phyloP scores from a whole-genome alignment of 1,140 invertebrate species.

The Gyrodactylus bullatarudis region DNA sequence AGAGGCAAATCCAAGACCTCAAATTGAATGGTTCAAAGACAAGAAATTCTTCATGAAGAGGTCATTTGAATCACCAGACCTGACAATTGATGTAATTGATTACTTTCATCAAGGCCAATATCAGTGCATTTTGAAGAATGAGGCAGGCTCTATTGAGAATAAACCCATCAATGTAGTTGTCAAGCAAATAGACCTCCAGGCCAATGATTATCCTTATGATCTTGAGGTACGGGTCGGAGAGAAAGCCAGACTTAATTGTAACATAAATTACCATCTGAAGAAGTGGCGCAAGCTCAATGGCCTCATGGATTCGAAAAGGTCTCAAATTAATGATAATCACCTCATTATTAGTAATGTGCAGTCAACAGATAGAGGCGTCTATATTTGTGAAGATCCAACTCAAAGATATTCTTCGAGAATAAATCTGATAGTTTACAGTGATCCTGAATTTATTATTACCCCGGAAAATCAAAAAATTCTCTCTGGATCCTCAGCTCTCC shows the following conservation, averaged over 20 bases:
- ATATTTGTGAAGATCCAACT: neutral
- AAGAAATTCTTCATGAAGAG: neutral
- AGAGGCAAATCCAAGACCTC: neutral
- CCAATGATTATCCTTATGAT: neutral
- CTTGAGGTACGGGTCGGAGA: neutral
- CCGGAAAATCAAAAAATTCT: neutral
- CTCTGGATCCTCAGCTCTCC: neutral
- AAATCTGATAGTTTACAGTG: neutral
- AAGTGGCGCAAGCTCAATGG: neutral
- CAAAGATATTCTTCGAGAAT: too few species aligned
- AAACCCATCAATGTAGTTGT: neutral
- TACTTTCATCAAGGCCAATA: neutral
- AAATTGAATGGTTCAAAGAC: neutral
- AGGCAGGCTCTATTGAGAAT: neutral
- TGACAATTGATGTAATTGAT: neutral
- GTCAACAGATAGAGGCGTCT: neutral
- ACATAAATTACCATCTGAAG: neutral
- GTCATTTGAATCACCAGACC: neutral
- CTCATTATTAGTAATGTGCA: neutral
- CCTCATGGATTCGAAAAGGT: neutral
- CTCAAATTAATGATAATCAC: neutral
- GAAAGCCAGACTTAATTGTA: neutral
- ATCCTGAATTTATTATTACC: neutral
- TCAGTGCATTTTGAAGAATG: neutral
- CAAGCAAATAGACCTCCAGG: neutral